Evolutionary conservation across 1,140 invertebrate genomes (phyloP).

Genomic region (Drosophila ficusphila): DNA sequence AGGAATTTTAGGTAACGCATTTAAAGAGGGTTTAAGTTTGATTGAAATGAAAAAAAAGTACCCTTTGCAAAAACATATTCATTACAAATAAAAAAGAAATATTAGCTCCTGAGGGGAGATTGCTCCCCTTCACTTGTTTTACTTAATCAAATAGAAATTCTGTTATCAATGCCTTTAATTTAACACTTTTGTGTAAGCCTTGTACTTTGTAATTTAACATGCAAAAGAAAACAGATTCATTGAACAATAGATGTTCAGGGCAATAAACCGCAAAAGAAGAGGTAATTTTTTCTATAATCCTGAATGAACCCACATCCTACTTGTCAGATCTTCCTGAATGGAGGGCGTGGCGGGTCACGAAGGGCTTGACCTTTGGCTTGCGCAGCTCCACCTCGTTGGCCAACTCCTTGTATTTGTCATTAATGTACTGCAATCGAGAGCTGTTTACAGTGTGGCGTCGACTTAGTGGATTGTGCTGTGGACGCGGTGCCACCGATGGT

Average conservation of each 20-base stretch:
- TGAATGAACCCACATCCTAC: constrained; percentile 28
- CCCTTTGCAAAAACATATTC: no score
- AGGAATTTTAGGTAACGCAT: neutral
- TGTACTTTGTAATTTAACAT: neutral
- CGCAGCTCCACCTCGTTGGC: constrained; percentile 23
- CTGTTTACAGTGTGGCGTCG: constrained; percentile 46
- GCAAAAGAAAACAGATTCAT: neutral
- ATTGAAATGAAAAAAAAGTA: neutral
- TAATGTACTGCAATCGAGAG: constrained; percentile 49
- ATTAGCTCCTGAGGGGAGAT: no score
- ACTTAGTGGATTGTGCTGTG: constrained; percentile 40
- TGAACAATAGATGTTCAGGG: neutral
- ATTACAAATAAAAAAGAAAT: no score
- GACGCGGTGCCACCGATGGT: neutral
- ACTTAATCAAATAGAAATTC: no score
- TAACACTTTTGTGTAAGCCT: no score
- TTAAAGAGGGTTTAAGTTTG: neutral
- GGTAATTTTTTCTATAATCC: no score
- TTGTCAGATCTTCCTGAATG: constrained; percentile 47
- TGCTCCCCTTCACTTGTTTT: no score
- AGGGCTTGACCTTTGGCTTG: constrained; percentile 32
- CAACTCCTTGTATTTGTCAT: constrained; percentile 42
- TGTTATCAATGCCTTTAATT: no score
- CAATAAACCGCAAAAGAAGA: no score
- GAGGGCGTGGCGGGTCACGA: constrained; percentile 25